phyloP scores from a whole-genome alignment of 2,797 vertebrate species.

The Halcyon badia region DNA sequence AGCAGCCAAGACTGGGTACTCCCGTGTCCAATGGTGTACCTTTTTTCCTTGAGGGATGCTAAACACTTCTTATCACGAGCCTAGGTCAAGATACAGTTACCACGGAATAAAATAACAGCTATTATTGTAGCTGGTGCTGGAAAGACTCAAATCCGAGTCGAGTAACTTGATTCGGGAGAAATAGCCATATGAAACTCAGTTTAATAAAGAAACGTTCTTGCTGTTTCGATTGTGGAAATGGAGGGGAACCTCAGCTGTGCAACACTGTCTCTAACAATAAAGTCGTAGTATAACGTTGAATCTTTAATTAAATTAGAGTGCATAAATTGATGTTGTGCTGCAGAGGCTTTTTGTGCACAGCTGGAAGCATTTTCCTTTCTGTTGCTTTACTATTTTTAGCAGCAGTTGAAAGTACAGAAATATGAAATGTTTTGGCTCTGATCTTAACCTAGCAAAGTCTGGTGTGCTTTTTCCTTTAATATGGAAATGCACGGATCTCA shows the following conservation, averaged over 20 bases:
- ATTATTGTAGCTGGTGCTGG: background rate
- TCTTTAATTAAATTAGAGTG: constrained; percentile 56
- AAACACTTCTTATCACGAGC: background rate
- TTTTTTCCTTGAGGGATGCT: constrained; percentile 8
- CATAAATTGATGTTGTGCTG: constrained; percentile 58
- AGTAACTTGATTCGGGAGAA: constrained; percentile 54
- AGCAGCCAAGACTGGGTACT: background rate
- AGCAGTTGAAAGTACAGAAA: constrained; percentile 50
- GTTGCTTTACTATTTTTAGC: constrained; percentile 65
- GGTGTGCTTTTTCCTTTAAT: constrained; percentile 29
- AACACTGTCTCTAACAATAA: background rate
- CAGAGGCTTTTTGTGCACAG: constrained; percentile 56
- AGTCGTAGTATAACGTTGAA: constrained; percentile 14
- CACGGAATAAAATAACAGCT: background rate
- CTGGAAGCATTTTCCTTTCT: constrained; percentile 56
- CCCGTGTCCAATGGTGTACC: background rate
- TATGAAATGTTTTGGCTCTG: constrained; percentile 55
- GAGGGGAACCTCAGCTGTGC: constrained; percentile 42
- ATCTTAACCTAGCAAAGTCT: constrained; percentile 34
- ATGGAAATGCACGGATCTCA: background rate
- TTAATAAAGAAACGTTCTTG: background rate
- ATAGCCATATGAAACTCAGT: constrained; percentile 23
- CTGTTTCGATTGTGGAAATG: constrained; percentile 25
- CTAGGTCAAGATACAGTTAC: constrained; percentile 25
- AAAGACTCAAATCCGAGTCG: background rate